Percentiles rank a stretch among this genome's conserved stretches.
Conservation (phyloP, 2,797 vertebrate species). For the Tauraco hartlaubi region DNA sequence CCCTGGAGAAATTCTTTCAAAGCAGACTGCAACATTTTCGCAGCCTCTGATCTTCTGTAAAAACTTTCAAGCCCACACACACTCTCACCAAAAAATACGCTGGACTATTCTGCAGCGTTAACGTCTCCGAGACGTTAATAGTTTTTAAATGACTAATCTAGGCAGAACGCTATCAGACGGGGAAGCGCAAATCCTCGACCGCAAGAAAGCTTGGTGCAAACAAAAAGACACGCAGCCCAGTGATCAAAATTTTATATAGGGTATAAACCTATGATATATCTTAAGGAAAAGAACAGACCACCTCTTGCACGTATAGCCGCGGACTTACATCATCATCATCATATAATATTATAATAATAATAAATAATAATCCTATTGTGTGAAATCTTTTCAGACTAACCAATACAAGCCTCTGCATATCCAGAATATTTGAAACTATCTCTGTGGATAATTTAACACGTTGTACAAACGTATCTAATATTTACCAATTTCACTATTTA, state of each 20-base stretch:
- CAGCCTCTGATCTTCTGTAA: slow-evolving; percentile 8
- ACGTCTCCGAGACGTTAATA: fast-evolving
- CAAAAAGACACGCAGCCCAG: too few species aligned
- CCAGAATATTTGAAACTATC: background rate
- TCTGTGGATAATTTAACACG: background rate
- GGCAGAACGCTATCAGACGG: background rate
- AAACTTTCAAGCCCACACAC: slow-evolving; percentile 42
- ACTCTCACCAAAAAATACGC: background rate
- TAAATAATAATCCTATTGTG: background rate
- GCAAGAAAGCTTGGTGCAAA: background rate
- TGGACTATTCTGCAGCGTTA: background rate
- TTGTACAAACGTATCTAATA: background rate
- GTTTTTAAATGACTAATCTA: background rate
- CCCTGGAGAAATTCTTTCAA: slow-evolving; percentile 6
- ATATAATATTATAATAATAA: too few species aligned
- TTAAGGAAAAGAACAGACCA: background rate
- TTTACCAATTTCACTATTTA: background rate
- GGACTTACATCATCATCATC: too few species aligned
- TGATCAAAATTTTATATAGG: background rate
- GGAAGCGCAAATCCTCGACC: background rate
- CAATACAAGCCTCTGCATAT: background rate
- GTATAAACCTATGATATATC: background rate
- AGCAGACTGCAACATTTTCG: slow-evolving; percentile 23
- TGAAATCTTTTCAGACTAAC: background rate
- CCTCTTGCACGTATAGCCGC: background rate